Percentiles rank a stretch among this genome's conserved stretches.
Conservation (phyloP, 2,888 invertebrate genomes). For the Caenorhabditis zanzibari region DNA sequence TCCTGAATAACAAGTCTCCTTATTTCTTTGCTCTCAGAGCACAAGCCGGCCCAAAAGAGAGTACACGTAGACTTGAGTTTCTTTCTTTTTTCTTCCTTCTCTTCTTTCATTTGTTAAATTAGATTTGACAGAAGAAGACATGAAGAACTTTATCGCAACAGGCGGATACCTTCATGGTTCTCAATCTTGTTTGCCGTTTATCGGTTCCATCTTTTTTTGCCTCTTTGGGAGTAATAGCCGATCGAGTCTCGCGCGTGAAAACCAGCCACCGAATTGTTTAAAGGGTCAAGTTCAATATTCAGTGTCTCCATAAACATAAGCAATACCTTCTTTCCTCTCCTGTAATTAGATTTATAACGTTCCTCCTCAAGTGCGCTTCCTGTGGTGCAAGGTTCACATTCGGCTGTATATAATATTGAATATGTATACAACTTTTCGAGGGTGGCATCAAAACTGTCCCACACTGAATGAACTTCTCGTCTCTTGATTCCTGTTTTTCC, state of each 20-base stretch:
- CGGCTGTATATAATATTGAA: conserved; percentile 29
- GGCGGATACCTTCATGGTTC: conserved; percentile 39
- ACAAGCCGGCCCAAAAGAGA: conserved; percentile 19
- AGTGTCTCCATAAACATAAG: not conserved
- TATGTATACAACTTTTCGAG: conserved; percentile 29
- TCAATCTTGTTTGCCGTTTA: conserved; percentile 50
- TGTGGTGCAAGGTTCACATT: not conserved
- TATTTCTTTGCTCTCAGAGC: conserved; percentile 5
- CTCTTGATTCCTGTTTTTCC: conserved; percentile 16
- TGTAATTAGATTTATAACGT: conserved; percentile 42
- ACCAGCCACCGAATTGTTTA: conserved; percentile 27
- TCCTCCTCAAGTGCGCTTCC: conserved; percentile 21
- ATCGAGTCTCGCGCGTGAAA: conserved; percentile 11
- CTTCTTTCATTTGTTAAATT: conserved; percentile 39
- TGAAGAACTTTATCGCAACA: conserved; percentile 46
- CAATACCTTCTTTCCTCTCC: not conserved
- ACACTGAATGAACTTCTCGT: conserved; percentile 18
- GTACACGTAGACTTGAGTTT: conserved; percentile 47
- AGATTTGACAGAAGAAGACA: conserved; percentile 41
- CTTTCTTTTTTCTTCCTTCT: conserved; percentile 13
- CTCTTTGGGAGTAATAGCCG: conserved; percentile 3
- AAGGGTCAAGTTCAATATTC: conserved; percentile 34
- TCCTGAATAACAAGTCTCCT: conserved; percentile 30
- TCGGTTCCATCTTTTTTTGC: conserved; percentile 41
- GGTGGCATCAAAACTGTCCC: conserved; percentile 20